Base-by-base conservation (phyloP, 2,888 invertebrate species). In the Heliconius cydno region DNA sequence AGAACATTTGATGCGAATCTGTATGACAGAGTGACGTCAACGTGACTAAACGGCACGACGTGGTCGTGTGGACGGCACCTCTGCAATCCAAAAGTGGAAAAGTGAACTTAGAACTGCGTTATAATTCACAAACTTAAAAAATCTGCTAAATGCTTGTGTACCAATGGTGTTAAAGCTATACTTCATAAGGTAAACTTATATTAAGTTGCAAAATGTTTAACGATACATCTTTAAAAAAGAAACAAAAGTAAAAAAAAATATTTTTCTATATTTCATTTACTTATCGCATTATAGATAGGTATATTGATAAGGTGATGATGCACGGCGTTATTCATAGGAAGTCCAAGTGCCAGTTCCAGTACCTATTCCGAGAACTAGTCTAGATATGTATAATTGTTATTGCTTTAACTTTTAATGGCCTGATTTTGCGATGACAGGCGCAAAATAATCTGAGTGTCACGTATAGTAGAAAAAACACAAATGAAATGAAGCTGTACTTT, bases 1-100 rank as follows among this genome's bases (percentile, higher is more conserved):
- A 97, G 87, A 95, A 88, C 84, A 94, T 94, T 88, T 94, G 92
- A 94, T 92, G 87, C 83, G 90, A 89, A 85, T 41, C 80, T 25
- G 81, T 80, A 74, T 77, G 79, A 80, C 82, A 74, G 30, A 75
- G 82, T 82, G 78, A 85, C 81, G 83, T 84, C 84, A 84, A 81
- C 77, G 30, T 38, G 79, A 82, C 77, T 57, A 70, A 81, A 80
- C 70, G 79, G 81, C 68, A 81, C 82, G 66, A 84, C 78, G 80
- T 83, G 25, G 82, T 81, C 79, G 81, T 81, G 76, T 79, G 81
- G 83, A 70, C 80, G 28, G 63, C 78, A 34, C 79, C 82, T 25
- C 41, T 78, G 52, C 78, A 52, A 34, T 41, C 79, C 13, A 78
- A 82, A 77, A 78, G 78, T 72, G 77, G 71, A 34, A 78, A 78